phyloP scores from a whole-genome alignment of 2,797 vertebrate genomes.

The Hippoglossus hippoglossus region DNA sequence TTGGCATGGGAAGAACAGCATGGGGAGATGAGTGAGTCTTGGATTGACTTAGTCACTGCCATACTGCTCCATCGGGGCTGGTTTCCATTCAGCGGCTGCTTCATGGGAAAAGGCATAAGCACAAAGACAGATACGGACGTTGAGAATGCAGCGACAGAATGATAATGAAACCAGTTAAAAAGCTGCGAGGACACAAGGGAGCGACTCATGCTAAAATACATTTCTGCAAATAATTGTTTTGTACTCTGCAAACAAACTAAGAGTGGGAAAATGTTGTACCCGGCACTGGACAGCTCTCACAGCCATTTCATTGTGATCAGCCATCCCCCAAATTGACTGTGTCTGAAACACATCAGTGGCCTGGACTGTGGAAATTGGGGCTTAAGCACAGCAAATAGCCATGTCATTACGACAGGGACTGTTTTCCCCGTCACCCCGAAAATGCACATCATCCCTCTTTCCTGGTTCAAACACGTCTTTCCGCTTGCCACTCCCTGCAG shows the following conservation, averaged over 20 bases:
- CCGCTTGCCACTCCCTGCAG: slow-evolving; percentile 74
- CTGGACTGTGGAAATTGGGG: slow-evolving; percentile 72
- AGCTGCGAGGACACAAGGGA: slow-evolving; percentile 28
- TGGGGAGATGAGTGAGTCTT: slow-evolving; percentile 43
- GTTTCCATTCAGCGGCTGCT: slow-evolving; percentile 40
- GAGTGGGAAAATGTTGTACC: slow-evolving; percentile 33
- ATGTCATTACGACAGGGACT: slow-evolving; percentile 72
- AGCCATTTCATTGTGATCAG: slow-evolving; percentile 61
- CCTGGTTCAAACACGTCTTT: slow-evolving; percentile 70
- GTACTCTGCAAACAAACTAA: slow-evolving; percentile 52
- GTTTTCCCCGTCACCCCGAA: slow-evolving; percentile 59
- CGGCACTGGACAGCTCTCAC: slow-evolving; percentile 52
- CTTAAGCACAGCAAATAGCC: slow-evolving; percentile 75
- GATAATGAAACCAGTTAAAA: slow-evolving; percentile 48
- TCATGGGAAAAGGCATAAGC: slow-evolving; percentile 23
- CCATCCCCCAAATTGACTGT: slow-evolving; percentile 73
- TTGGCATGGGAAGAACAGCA: slow-evolving; percentile 29
- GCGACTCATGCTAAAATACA: slow-evolving; percentile 19
- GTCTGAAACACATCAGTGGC: slow-evolving; percentile 77
- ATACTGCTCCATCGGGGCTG: slow-evolving; percentile 27
- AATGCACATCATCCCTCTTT: slow-evolving; percentile 72
- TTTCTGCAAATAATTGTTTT: slow-evolving; percentile 55
- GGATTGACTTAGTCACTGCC: slow-evolving; percentile 30
- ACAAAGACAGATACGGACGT: slow-evolving; percentile 28
- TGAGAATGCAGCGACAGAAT: slow-evolving; percentile 5